Conservation (phyloP, 2,113 vertebrate species). For the Gymnarchus niloticus region DNA sequence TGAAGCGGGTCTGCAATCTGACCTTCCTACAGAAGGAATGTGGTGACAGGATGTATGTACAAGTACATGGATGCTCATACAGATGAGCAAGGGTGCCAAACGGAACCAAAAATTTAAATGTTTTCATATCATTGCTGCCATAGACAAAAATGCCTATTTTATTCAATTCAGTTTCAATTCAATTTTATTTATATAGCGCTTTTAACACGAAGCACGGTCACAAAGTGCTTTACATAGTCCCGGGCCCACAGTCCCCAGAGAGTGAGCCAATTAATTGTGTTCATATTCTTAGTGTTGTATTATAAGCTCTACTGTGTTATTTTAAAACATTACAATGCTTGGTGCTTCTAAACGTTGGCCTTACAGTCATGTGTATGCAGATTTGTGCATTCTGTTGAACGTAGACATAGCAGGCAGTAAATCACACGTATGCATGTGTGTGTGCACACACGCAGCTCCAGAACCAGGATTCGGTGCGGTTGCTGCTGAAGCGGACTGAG, state of each 20-base stretch:
- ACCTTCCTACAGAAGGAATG: background rate
- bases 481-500: constrained; percentile 84
- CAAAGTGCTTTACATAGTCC: too few species aligned
- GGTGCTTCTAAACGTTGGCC: background rate
- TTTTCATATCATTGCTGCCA: too few species aligned
- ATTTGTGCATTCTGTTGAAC: background rate
- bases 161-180: too few species aligned
- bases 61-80: constrained; percentile 17
- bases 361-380: background rate
- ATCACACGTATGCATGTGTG: constrained; percentile 1
- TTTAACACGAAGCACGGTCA: too few species aligned
- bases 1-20: background rate
- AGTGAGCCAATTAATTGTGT: background rate
- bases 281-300: background rate
- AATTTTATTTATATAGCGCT: too few species aligned
- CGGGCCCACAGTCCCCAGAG: too few species aligned
- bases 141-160: background rate
- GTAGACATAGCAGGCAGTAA: background rate
- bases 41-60: constrained; percentile 17
- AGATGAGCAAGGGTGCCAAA: background rate
- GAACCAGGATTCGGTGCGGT: constrained; percentile 83
- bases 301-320: background rate
- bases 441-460: constrained; percentile 68
- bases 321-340: background rate
- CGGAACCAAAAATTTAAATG: background rate